These are phyloP conservation scores for Perca schrenkii DNA, from an alignment of 2,113 vertebrate genomes.

Conservation along the genomic window DNA sequence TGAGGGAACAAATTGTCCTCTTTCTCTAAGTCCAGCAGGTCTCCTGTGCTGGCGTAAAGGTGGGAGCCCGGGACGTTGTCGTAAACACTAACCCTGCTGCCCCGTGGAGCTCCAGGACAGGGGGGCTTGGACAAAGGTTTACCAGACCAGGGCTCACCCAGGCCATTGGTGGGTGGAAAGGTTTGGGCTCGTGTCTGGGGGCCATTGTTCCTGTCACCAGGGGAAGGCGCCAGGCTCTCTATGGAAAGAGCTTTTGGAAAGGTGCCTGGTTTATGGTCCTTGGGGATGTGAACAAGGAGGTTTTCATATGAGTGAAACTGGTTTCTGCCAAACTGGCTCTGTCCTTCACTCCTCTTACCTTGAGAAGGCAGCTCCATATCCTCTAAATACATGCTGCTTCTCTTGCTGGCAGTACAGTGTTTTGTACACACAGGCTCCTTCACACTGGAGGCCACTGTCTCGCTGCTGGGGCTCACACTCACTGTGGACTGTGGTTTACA, in stretches of 20 bases:
- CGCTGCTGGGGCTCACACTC: conserved; percentile 62
- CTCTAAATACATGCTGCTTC: conserved; percentile 93
- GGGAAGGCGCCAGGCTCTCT: conserved; percentile 91
- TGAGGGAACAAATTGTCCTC: conserved; percentile 92
- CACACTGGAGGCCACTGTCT: conserved; percentile 66
- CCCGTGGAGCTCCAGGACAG: conserved; percentile 86
- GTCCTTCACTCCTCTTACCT: conserved; percentile 81
- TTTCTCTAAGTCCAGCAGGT: conserved; percentile 93
- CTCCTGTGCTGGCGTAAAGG: conserved; percentile 95
- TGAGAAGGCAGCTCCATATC: conserved; percentile 89
- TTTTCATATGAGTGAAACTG: conserved; percentile 95
- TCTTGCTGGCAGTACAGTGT: conserved; percentile 87
- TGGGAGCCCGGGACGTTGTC: conserved; percentile 97
- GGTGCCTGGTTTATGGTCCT: conserved; percentile 98
- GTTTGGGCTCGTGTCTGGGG: conserved; percentile 14
- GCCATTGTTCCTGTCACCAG: conserved; percentile 72
- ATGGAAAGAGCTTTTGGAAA: conserved; percentile 98
- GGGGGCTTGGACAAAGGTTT: conserved; percentile 72
- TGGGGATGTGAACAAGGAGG: conserved; percentile 93
- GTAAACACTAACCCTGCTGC: conserved; percentile 88
- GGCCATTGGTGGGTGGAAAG: conserved; percentile 33
- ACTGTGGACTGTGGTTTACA: conserved; percentile 30
- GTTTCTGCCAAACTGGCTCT: conserved; percentile 80
- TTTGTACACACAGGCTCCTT: conserved; percentile 82
- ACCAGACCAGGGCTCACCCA: conserved; percentile 52